Evolutionary conservation across 2,113 vertebrate species (phyloP), one percentile per base, ranked within the genome.

Genomic region (Numida meleagris): DNA sequence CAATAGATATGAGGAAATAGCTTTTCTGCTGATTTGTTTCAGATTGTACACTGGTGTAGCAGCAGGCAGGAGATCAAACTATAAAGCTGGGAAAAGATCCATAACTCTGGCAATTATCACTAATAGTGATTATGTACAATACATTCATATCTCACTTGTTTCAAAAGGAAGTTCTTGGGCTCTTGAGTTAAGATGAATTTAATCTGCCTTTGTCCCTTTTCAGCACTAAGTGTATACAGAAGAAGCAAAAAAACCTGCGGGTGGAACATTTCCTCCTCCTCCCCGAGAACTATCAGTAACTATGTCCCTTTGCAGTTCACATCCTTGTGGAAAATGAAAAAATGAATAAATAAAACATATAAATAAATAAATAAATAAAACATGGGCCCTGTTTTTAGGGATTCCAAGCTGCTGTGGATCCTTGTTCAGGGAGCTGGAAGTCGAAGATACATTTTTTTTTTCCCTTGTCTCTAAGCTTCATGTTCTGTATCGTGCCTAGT

Each of bases 81-180:
- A 51, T 78, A 88, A 92, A 81, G 53, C 77, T 84, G 70, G 82
- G 86, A 83, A 81, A 86, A 90, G 82, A 78, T 88, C 76, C 77
- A 75, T 86, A 86, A 71, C 80, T 18, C 45, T 92, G 51, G 73
- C 66, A 93, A 82, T 90, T 94, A 93, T 33, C 73, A 72, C 86
- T 83, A 94, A 88, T 78, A 81, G 80, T 77, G 63, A 70, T 80
- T 82, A 57, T 10, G 10, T 33, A 9, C 63, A 81, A 68, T 38
- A 33, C 42, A 50, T 90, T 90, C 59, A 5, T 67, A 57, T 75
- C 73, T 81, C 53, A 48, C 66, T 61, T 73, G 14, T 83, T 95
- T 84, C 1, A 2, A 81, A 83, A 86, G 10, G 23, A 66, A 75
- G 46, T 59, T 78, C 48, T 75, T 87, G 86, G 76, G 33, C 65